A percentile compares a stretch with the other conserved stretches of the same genome.
These are phyloP conservation scores for Hanleya hanleyi DNA, from an alignment of 2,888 invertebrate species.

Conservation along the genomic window DNA sequence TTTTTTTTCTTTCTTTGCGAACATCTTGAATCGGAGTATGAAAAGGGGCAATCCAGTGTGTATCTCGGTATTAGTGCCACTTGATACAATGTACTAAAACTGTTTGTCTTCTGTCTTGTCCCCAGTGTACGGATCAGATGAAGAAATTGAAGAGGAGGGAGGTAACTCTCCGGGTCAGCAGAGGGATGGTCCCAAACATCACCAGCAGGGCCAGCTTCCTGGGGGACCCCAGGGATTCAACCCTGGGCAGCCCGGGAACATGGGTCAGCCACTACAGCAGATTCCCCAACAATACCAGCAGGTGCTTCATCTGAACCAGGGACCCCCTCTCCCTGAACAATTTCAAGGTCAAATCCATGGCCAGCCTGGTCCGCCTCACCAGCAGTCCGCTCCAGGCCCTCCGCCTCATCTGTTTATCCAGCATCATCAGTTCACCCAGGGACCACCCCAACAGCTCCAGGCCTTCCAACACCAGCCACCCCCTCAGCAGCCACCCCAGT, in stretches of 20 bases:
- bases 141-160: neutral
- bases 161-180: neutral
- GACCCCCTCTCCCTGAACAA: neutral
- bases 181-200: neutral
- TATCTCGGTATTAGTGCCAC: too few species aligned
- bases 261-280: neutral
- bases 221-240: neutral
- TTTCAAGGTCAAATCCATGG: neutral
- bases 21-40: too few species aligned
- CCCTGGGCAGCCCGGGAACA: neutral
- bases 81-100: too few species aligned
- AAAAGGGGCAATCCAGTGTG: too few species aligned
- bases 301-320: neutral
- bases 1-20: too few species aligned
- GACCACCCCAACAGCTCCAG: neutral
- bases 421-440: neutral
- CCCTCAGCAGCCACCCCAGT: neutral
- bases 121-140: conserved; percentile 4
- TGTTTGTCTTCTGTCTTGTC: too few species aligned
- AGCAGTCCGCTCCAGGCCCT: neutral
- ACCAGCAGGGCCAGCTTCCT: neutral
- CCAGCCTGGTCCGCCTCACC: too few species aligned
- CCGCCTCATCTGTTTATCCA: neutral
- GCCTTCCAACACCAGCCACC: neutral
- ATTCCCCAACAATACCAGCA: neutral